Evolutionary conservation across 1,140 invertebrate genomes (phyloP), one percentile per base, ranked within the genome.

Genomic region (Papilio polyxenes): DNA sequence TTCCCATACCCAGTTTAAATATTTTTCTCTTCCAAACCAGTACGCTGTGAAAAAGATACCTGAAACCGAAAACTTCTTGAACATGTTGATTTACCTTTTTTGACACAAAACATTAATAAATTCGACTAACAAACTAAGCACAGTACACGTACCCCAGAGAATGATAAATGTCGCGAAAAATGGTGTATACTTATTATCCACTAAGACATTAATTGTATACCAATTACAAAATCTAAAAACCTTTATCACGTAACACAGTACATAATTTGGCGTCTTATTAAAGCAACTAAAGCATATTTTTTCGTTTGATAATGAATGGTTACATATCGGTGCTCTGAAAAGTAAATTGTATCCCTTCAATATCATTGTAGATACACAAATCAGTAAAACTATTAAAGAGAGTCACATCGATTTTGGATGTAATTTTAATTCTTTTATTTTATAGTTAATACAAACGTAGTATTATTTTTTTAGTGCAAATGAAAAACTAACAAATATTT

Each of bases 1-100:
- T 62, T 62, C n/a, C 59, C 59, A 62, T n/a, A 62, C 23, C 59
- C 59, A 62, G 59, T 20, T 62, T 6, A 62, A 20, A 62, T 62
- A 62, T 62, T 62, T 62, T 62, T 62, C 59, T 62, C 59, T 62
- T 20, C 59, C 59, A 20, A 62, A 62, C 59, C 59, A 62, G n/a
- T 62, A 62, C 0, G 59, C n/a, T 20, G n/a, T 20, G 59, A 62
- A 62, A 62, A 62, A 62, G 6, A 62, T 62, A 23, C 59, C 59
- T 62, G 9, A n/a, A 62, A 20, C 23, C n/a, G 59, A 20, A 2
- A 62, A 9, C n/a, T 62, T 20, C 8, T 20, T 62, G 23, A 20
- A 62, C 8, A 62, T 20, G n/a, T 8, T 62, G 23, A 62, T 20
- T 62, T 59, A 17, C n/a, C 17, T 59, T 59, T n/a, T 59, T n/a